Evolutionary conservation across 2,888 invertebrate species (phyloP).

Genomic region (Agriopis leucophaearia): DNA sequence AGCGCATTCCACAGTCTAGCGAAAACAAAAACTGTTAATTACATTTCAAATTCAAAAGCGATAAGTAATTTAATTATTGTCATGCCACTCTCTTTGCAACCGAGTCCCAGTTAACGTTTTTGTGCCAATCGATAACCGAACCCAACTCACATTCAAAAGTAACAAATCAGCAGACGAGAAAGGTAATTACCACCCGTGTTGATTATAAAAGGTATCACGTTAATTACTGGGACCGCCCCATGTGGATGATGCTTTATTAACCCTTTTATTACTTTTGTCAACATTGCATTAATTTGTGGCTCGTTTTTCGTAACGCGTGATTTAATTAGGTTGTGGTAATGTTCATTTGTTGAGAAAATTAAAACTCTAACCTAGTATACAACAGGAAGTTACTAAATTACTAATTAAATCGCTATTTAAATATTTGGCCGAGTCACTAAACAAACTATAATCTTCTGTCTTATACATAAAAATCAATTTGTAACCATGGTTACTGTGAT

Average conservation of each 20-base stretch:
- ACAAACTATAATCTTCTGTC: no score
- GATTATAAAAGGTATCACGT: conserved; percentile 63
- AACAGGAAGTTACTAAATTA: background rate
- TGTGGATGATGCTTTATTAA: conserved; percentile 43
- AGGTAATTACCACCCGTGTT: conserved; percentile 44
- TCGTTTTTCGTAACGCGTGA: conserved; percentile 44
- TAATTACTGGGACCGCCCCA: conserved; percentile 53
- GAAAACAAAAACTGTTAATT: no score
- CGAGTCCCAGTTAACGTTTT: background rate
- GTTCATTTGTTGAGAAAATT: background rate
- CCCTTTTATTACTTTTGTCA: conserved; percentile 28
- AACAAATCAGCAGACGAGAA: conserved; percentile 34
- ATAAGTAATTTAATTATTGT: background rate
- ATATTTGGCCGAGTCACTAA: no score
- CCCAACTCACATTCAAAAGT: conserved; percentile 19
- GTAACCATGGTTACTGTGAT: no score
- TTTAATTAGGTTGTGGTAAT: conserved; percentile 17
- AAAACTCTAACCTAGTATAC: background rate
- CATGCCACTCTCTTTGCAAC: background rate
- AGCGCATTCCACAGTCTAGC: no score
- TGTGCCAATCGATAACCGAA: conserved; percentile 11
- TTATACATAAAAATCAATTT: no score
- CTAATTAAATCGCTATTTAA: no score
- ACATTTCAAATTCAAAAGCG: no score
- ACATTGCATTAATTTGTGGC: conserved; percentile 33